Base-by-base conservation (phyloP, 1,140 invertebrate genomes). In the Pygmarrhopalites habei region DNA sequence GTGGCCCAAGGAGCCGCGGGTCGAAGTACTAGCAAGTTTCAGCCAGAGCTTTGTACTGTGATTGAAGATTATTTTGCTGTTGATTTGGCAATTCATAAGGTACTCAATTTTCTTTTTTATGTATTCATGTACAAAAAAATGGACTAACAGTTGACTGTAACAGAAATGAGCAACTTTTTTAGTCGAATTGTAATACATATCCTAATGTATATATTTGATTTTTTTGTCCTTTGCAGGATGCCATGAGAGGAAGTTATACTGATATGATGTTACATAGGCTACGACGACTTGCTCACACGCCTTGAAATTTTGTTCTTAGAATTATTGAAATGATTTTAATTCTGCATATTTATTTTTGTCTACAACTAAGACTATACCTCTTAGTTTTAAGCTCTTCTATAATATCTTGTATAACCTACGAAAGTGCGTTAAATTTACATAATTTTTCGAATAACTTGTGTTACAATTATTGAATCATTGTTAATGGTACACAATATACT, bases 221-320 rank as follows among this genome's bases (percentile, higher is more conserved):
- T 39, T 41, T 51, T 7, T 25, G 17, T 41, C 23, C 52, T 23
- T 65, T 65, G 10, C 35, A 60, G 56, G 41, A 55, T 21, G 7
- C 44, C 35, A 25, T 10, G 2, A 19, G 26, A 15, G 29, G 10
- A 2, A 47, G 46, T 17, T 66, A 57, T 44, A 57, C 43, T 41
- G 51, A 52, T 41, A 62, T n/a, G 7, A 43, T 66, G 30, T 26
- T 66, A 4, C 29, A 51, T 4, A 25, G 60, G 28, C 17, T 66
- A 5, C 58, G 64, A 10, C 32, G 64, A 10, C 26, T 66, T 2
- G 49, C 47, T 12, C 30, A 51, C 23, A 15, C 23, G 23, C 46
- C 46, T 5, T 49, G n/a, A n/a, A n/a, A n/a, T n/a, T n/a, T n/a
- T n/a, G n/a, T n/a, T n/a, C n/a, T n/a, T n/a, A n/a, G n/a, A n/a